Conservation (phyloP, 2,113 vertebrate genomes). For the Campylorhamphus procurvoides region DNA sequence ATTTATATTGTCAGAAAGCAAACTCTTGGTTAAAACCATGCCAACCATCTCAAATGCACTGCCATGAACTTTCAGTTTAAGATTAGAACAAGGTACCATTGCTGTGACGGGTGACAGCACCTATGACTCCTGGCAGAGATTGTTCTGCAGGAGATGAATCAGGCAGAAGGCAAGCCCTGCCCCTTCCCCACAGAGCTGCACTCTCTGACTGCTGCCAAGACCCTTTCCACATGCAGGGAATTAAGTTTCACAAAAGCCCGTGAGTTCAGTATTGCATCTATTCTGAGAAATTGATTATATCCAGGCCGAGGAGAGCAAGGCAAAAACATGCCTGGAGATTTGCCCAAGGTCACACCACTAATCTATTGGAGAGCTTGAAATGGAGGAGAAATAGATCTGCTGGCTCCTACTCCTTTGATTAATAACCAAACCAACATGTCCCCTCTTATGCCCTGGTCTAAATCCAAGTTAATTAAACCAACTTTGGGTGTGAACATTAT, state of each 20-base stretch:
- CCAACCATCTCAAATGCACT: background rate
- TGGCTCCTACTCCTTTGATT: slow-evolving; percentile 7
- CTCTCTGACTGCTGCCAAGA: slow-evolving; percentile 33
- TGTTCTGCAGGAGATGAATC: background rate
- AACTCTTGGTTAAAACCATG: background rate
- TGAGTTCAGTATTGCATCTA: slow-evolving; percentile 38
- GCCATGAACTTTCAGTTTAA: background rate
- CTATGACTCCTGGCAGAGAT: background rate
- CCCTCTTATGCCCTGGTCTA: background rate
- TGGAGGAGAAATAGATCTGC: background rate
- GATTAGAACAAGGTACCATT: background rate
- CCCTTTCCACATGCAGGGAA: background rate
- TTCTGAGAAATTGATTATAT: slow-evolving; percentile 60
- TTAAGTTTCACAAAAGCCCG: background rate
- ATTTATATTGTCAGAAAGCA: background rate
- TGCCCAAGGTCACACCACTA: slow-evolving; percentile 34
- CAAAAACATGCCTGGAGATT: slow-evolving; percentile 4
- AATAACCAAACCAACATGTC: background rate
- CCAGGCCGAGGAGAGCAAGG: background rate
- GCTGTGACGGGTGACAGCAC: background rate
- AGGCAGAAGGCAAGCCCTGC: background rate
- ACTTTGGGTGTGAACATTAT: slow-evolving; percentile 21
- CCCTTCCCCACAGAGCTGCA: background rate
- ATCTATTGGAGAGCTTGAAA: slow-evolving; percentile 39
- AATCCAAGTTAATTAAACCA: slow-evolving; percentile 56